Evolutionary conservation across 2,797 vertebrate species (phyloP), one percentile per base, ranked within the genome.

Genomic region (Urocyon cinereoargenteus): DNA sequence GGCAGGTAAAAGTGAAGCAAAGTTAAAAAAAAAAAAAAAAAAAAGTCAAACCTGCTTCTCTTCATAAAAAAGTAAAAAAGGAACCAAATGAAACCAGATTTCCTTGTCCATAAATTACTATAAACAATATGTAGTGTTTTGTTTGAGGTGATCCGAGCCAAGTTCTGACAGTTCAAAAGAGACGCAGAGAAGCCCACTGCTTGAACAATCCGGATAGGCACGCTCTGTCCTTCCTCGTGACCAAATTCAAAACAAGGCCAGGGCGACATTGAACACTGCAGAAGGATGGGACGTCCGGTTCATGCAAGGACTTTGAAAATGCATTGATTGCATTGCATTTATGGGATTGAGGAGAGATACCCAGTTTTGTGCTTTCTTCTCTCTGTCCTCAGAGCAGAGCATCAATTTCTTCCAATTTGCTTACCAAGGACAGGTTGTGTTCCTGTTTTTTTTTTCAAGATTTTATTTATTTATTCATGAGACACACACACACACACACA

Each of bases 121-220:
- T 96, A 97, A 98, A 97, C 96, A 97, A 24, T 40, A 61, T 18
- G 62, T 16, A 73, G 75, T 90, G 75, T 82, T 97, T 96, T 96
- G 64, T 93, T 94, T 96, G 94, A 89, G 89, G 91, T 86, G 84
- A 64, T 51, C 53, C 8, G 77, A 92, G 97, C 96, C 97, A 97
- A 95, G 70, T 95, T 91, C 75, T 19, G 7, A 79, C 73, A 81
- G 94, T 95, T 94, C 94, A 97, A 94, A 95, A 83, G 87, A 88
- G 66, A 94, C 72, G 10, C 70, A 85, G 95, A 83, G 55, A 57
- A 22, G 64, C 83, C 53, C 9, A 31, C 24, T 1, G 24, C 88
- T 79, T 66, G 49, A 91, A 49, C 55, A 31, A 13, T 14, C 68
- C 77, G 40, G 70, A 66, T n/a, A 64, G 66, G 94, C 81, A 96